A percentile compares a stretch with the other conserved stretches of the same genome.
These are phyloP conservation scores for Leptopilina clavipes DNA, from an alignment of 1,140 invertebrate species.

Conservation along the genomic window DNA sequence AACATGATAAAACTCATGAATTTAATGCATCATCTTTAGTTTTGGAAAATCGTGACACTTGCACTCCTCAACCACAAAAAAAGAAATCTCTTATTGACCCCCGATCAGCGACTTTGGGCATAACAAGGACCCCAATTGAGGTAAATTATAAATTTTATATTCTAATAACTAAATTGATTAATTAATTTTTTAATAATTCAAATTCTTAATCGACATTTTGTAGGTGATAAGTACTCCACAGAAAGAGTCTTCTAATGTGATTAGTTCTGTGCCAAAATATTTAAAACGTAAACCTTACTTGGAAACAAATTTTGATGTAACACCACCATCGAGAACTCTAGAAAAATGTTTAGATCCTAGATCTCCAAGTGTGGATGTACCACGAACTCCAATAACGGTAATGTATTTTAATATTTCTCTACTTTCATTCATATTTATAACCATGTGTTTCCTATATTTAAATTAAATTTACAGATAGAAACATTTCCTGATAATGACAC, in stretches of 20 bases:
- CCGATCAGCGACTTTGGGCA: constrained; percentile 61
- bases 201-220: constrained; percentile 28
- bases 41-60: constrained; percentile 36
- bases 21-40: not conserved
- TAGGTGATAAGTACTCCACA: constrained; percentile 57
- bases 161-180: not conserved
- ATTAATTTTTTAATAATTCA: not conserved
- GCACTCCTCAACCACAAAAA: constrained; percentile 55
- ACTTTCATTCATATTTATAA: constrained; percentile 30
- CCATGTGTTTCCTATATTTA: constrained; percentile 20
- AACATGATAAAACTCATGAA: constrained; percentile 40
- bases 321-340: constrained; percentile 48
- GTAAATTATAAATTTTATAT: constrained; percentile 47
- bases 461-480: constrained; percentile 35
- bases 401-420: no score
- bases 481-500: constrained; percentile 37
- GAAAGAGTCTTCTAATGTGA: constrained; percentile 38
- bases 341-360: constrained; percentile 52
- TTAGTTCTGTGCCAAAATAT: constrained; percentile 62
- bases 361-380: constrained; percentile 50
- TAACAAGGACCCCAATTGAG: constrained; percentile 67
- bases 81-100: constrained; percentile 59
- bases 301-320: constrained; percentile 66
- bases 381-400: constrained; percentile 62
- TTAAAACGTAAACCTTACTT: constrained; percentile 61